These are phyloP conservation scores for Acrobasis repandana DNA, from an alignment of 2,888 invertebrate species.

Conservation along the genomic window DNA sequence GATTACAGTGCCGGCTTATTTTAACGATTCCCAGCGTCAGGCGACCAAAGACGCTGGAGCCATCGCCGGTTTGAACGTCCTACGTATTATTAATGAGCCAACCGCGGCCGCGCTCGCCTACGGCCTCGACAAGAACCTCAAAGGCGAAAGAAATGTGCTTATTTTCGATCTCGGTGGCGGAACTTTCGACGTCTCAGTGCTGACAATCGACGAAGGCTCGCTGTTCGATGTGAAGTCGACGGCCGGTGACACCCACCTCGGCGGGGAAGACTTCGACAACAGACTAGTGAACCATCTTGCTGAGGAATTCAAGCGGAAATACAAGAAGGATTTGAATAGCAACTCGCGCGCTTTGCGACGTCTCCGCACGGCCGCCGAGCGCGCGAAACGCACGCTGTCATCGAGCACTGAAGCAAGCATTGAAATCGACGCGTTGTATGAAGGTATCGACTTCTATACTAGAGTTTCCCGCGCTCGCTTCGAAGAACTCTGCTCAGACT, in stretches of 20 bases:
- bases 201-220: conserved; percentile 88
- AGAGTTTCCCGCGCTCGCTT: conserved; percentile 86
- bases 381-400: conserved; percentile 87
- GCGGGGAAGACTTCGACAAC: conserved; percentile 85
- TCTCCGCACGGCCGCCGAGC: conserved; percentile 86
- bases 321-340: conserved; percentile 82
- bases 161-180: conserved; percentile 82
- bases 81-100: conserved; percentile 90
- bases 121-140: conserved; percentile 84
- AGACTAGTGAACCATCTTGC: conserved; percentile 83
- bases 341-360: conserved; percentile 85
- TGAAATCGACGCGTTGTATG: conserved; percentile 61
- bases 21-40: conserved; percentile 85
- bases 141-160: conserved; percentile 78
- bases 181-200: conserved; percentile 90
- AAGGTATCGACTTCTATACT: conserved; percentile 85
- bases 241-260: conserved; percentile 90
- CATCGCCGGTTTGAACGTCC: conserved; percentile 86
- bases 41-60: conserved; percentile 89
- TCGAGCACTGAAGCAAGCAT: conserved; percentile 85
- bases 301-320: conserved; percentile 86
- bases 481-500: conserved; percentile 86
- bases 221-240: conserved; percentile 89
- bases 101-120: conserved; percentile 87
- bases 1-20: conserved; percentile 88